Evolutionary conservation across 2,113 vertebrate species (phyloP), one percentile per base, ranked within the genome.

Genomic region (Lanius ludovicianus): DNA sequence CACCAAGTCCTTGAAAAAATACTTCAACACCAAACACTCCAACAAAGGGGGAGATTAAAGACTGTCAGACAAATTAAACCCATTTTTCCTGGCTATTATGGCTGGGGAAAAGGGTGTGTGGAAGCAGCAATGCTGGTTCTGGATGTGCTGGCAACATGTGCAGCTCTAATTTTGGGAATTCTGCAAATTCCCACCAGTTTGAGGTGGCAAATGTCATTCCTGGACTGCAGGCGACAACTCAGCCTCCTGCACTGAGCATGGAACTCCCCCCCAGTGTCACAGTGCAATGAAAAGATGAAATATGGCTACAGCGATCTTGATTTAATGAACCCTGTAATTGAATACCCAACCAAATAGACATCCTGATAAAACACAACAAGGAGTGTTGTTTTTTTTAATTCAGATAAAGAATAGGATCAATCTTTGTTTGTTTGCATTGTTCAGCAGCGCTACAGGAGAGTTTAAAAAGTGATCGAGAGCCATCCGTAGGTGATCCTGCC

Each of bases 311-410:
- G 76, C 7, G n/a, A 59, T 82, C 92, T 94, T 94, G 63, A 91
- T 94, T 95, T 95, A 96, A 75, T 91, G 96, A 96, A 93, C 78
- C 86, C 94, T 91, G 92, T 53, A 95, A 84, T 89, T 94, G 94
- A 95, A 90, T 13, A 97, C 37, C 50, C 59, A 90, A 63, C 82
- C 92, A 95, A 80, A 44, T n/a, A 88, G 87, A 81, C 93, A 79
- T 57, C 27, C 49, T 53, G 83, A 87, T 44, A 68, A 64, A 93
- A 83, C 41, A 95, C 60, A 35, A 80, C 78, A 56, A 55, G 37
- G 24, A 55, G 18, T 8, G 16, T 35, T 83, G 41, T 47, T 47
- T 49, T 49, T 67, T 68, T 41, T 25, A 95, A 74, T 87, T 73
- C 62, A 62, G 71, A 47, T 62, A 49, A 81, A 73, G 83, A 19